Conservation (phyloP, 1,140 invertebrate genomes). For the Drosophila subobscura region DNA sequence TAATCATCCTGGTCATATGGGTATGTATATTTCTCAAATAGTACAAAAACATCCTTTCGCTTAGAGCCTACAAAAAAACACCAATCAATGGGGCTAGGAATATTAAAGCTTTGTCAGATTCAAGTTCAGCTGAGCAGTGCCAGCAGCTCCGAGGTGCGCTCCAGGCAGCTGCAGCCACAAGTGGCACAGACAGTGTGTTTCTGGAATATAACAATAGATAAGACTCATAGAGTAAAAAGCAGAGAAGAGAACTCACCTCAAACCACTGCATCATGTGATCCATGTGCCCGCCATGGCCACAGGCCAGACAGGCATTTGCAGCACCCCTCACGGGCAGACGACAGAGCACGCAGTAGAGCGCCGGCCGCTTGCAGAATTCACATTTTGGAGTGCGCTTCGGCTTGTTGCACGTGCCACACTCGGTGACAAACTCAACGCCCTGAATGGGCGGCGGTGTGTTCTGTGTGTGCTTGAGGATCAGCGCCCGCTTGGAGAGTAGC, state of each 20-base stretch:
- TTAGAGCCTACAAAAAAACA: conserved; percentile 50
- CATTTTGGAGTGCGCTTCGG: conserved; percentile 86
- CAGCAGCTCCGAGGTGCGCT: conserved; percentile 84
- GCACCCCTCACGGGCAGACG: conserved; percentile 93
- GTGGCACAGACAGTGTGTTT: conserved; percentile 86
- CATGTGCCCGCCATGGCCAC: conserved; percentile 96
- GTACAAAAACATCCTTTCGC: conserved; percentile 40
- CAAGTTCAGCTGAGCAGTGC: conserved; percentile 59
- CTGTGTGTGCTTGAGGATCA: conserved; percentile 91
- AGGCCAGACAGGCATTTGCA: conserved; percentile 91
- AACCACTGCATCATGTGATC: conserved; percentile 93
- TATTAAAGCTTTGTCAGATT: not conserved
- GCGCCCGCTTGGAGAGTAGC: conserved; percentile 91
- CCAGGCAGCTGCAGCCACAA: conserved; percentile 94
- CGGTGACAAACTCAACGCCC: conserved; percentile 90
- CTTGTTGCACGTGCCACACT: conserved; percentile 89
- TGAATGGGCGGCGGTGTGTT: conserved; percentile 86
- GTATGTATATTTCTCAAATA: conserved; percentile 38
- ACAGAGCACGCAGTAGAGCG: conserved; percentile 92
- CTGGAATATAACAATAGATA: conserved; percentile 61
- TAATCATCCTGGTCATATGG: conserved; percentile 6
- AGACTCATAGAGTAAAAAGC: not conserved
- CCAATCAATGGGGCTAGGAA: conserved; percentile 17
- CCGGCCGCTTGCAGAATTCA: conserved; percentile 88
- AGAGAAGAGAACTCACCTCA: conserved; percentile 85